Conservation (phyloP, 2,797 vertebrate genomes). For the Avahi laniger region DNA sequence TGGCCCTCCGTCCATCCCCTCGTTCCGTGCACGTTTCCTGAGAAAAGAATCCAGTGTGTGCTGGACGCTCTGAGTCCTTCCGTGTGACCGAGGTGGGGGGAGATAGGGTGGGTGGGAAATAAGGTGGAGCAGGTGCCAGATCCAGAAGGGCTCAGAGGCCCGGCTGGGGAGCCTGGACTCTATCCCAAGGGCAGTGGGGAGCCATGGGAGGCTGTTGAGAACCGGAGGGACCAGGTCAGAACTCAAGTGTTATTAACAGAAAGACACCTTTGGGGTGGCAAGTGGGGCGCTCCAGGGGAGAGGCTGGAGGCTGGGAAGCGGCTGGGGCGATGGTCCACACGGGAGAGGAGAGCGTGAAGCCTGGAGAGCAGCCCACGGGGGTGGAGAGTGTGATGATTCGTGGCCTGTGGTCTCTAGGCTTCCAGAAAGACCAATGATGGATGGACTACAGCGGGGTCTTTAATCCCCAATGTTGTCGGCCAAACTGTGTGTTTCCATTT, state of each 20-base stretch:
- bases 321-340: too few species aligned
- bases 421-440: not conserved
- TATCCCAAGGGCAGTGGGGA: not conserved
- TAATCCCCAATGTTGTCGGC: not conserved
- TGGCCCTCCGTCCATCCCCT: not conserved
- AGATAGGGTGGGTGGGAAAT: not conserved
- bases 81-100: not conserved
- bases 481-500: not conserved
- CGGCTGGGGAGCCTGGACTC: not conserved
- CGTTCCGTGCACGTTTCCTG: not conserved
- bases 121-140: not conserved
- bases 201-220: not conserved
- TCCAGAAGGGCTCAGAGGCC: not conserved
- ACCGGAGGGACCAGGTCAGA: not conserved
- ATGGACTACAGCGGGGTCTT: not conserved
- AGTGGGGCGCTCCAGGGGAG: accelerated
- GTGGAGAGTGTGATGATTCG: not conserved
- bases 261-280: not conserved
- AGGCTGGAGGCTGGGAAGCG: not conserved
- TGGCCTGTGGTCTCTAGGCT: not conserved
- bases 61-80: not conserved
- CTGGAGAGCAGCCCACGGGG: not conserved
- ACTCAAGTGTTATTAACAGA: not conserved
- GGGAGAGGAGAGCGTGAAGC: not conserved
- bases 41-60: not conserved